Conservation (phyloP, 2,113 vertebrate species). For the Daboia siamensis region DNA sequence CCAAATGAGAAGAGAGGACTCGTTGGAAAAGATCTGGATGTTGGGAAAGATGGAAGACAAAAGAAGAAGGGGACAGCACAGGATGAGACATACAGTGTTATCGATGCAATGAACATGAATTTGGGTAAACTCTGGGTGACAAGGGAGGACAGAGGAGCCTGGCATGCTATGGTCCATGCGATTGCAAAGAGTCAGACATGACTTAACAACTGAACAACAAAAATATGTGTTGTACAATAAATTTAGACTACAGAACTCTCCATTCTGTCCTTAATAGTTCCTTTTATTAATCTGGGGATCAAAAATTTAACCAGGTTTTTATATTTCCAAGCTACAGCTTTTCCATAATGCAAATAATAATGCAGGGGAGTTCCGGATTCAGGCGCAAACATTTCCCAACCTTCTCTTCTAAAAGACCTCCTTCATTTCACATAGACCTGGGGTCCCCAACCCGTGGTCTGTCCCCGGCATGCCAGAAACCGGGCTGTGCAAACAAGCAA, state of each 20-base stretch:
- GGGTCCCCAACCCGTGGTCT: too few relatives aligned
- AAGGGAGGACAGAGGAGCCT: not conserved
- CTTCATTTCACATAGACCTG: not conserved
- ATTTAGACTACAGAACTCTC: not conserved
- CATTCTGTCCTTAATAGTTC: too few relatives aligned
- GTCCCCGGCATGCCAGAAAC: too few relatives aligned
- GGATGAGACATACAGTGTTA: not conserved
- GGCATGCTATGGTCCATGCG: not conserved
- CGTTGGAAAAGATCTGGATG: not conserved
- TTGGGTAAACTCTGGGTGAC: not conserved
- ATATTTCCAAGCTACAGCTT: not conserved
- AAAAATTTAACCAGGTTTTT: not conserved
- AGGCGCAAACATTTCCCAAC: not conserved
- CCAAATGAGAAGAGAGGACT: not conserved
- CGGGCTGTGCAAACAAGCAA: too few relatives aligned
- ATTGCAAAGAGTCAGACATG: not conserved
- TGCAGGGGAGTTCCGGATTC: not conserved
- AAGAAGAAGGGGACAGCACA: not conserved
- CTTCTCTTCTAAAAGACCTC: not conserved
- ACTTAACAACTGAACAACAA: not conserved
- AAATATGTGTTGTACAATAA: not conserved
- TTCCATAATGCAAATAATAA: not conserved
- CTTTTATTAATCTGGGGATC: not conserved
- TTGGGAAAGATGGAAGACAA: not conserved
- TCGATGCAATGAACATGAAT: not conserved